Conservation (phyloP, 2,113 vertebrate species). For the Melanotaenia duboulayi region DNA sequence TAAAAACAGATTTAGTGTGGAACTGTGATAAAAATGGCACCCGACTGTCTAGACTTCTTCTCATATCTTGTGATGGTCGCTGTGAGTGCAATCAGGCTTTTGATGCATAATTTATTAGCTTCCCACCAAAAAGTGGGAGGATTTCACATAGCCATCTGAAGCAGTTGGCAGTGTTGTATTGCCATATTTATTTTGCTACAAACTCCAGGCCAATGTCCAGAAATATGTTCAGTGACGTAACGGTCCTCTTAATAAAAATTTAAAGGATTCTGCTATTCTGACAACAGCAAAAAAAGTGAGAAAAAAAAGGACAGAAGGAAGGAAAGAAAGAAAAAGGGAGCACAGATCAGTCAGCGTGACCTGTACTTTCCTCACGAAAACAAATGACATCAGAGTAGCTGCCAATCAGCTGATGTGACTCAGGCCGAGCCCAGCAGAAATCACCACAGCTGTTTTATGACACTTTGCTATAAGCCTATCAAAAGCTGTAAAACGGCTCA, state of each 20-base stretch:
- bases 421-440: constrained; percentile 35
- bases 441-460: constrained; percentile 20
- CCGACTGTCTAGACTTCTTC: constrained; percentile 50
- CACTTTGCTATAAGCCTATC: constrained; percentile 22
- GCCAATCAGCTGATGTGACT: constrained; percentile 73
- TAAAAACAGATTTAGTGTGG: constrained; percentile 9
- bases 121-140: constrained; percentile 18
- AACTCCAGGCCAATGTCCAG: not conserved
- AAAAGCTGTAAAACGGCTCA: constrained; percentile 8
- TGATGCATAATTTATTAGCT: constrained; percentile 63
- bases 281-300: constrained; percentile 1
- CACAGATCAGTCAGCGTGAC: constrained; percentile 52
- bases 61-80: constrained; percentile 31
- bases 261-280: not conserved
- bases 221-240: not conserved
- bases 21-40: constrained; percentile 31
- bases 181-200: not conserved
- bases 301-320: constrained; percentile 16
- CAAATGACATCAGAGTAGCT: constrained; percentile 76
- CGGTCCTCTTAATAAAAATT: not conserved
- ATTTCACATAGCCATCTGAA: constrained; percentile 34
- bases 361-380: constrained; percentile 60
- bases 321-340: constrained; percentile 8
- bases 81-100: constrained; percentile 16
- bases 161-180: not conserved